Evolutionary conservation across 2,797 vertebrate genomes (phyloP).

Genomic region (Linurgus olivaceus): DNA sequence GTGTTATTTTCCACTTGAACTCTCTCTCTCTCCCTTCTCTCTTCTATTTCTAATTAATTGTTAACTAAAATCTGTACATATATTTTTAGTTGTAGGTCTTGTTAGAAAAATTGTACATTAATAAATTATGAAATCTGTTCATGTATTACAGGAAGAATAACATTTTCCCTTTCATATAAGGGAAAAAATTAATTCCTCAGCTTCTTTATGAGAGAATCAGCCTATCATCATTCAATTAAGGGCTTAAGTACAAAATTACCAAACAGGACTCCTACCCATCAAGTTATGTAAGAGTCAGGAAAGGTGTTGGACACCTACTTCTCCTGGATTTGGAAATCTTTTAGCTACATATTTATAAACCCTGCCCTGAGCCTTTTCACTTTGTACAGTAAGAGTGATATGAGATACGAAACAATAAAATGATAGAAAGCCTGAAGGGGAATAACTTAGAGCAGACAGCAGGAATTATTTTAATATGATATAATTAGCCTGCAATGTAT

Average conservation of each 20-base stretch:
- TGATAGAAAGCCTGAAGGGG: not conserved
- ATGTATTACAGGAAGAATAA: not conserved
- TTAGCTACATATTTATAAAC: not conserved
- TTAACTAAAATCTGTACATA: not conserved
- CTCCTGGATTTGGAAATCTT: not conserved
- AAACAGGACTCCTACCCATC: not conserved
- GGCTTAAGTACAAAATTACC: not conserved
- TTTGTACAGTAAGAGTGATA: not conserved
- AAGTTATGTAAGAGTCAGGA: not conserved
- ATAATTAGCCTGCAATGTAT: not conserved
- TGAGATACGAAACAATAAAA: not conserved
- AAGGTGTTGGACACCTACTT: not conserved
- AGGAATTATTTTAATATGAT: not conserved
- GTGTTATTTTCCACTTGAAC: not conserved
- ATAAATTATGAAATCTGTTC: not conserved
- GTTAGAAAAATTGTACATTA: not conserved
- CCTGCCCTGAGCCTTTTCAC: not conserved
- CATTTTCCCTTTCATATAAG: not conserved
- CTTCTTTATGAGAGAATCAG: not conserved
- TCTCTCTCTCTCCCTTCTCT: not conserved
- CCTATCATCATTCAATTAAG: not conserved
- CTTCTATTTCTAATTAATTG: not conserved
- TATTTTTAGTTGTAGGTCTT: not conserved
- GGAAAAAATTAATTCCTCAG: not conserved
- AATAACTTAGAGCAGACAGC: not conserved